Conservation (phyloP, 2,797 vertebrate species). For the Xerus rutilus region DNA sequence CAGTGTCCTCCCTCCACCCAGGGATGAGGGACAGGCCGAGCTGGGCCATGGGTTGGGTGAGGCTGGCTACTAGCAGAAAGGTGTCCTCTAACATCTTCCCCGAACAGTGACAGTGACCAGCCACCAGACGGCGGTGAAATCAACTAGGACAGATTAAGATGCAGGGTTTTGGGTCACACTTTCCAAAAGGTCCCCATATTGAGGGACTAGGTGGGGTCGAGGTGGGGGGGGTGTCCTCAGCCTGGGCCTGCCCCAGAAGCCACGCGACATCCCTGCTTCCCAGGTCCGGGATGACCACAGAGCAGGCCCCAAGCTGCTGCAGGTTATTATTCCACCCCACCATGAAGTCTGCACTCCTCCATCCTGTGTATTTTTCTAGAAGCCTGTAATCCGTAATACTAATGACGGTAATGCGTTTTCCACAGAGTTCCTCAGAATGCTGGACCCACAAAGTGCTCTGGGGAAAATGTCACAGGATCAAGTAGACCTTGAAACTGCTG, state of each 20-base stretch:
- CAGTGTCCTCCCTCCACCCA: accelerated
- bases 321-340: not conserved
- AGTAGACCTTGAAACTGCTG: not conserved
- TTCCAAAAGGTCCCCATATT: not conserved
- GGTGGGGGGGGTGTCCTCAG: not conserved
- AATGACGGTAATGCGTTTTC: slow-evolving; percentile 39
- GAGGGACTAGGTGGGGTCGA: not conserved
- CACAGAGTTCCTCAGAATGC: slow-evolving; percentile 25
- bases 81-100: not conserved
- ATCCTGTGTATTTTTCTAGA: slow-evolving; percentile 38
- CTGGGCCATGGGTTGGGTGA: accelerated
- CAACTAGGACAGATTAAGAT: not conserved
- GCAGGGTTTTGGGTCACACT: not conserved
- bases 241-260: not conserved
- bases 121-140: not conserved
- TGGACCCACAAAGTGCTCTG: not conserved
- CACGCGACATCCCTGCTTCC: not conserved
- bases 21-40: not conserved
- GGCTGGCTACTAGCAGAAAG: not conserved
- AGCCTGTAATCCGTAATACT: slow-evolving; percentile 17
- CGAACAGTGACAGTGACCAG: not conserved
- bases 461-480: not conserved
- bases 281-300: not conserved
- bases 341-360: not conserved
- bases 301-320: not conserved